Evolutionary conservation across 2,888 invertebrate species (phyloP).

Genomic region (Lasioglossum zephyrum): DNA sequence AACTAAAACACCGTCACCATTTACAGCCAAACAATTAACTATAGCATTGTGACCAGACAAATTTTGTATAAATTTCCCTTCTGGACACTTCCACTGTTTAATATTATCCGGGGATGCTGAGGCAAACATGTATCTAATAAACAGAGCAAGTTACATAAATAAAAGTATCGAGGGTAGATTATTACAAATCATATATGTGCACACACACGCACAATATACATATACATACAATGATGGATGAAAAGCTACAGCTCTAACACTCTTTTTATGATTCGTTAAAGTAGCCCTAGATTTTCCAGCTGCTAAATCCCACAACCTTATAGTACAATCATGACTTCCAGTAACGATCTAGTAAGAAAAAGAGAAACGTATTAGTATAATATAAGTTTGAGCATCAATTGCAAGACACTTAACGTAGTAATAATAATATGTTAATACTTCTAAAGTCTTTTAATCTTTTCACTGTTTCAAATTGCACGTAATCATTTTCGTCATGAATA

Average conservation of each 20-base stretch:
- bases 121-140: slow-evolving; percentile 92
- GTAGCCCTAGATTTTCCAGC: slow-evolving; percentile 97
- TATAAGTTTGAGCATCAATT: background rate
- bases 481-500: too few relatives aligned
- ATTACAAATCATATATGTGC: background rate
- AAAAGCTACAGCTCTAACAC: slow-evolving; percentile 90
- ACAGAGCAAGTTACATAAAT: slow-evolving; percentile 1
- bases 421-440: too few relatives aligned
- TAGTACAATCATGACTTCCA: slow-evolving; percentile 97
- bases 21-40: slow-evolving; percentile 97
- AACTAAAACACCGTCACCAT: slow-evolving; percentile 97
- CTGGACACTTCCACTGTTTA: slow-evolving; percentile 99
- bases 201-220: background rate
- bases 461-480: too few relatives aligned
- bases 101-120: slow-evolving; percentile 94
- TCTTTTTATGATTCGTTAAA: slow-evolving; percentile 99
- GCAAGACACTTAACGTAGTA: too few relatives aligned
- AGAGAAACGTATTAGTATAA: background rate
- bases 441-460: too few relatives aligned
- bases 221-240: slow-evolving; percentile 79
- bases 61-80: slow-evolving; percentile 98
- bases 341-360: slow-evolving; percentile 89
- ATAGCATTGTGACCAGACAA: slow-evolving; percentile 98
- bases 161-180: background rate
- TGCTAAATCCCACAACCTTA: slow-evolving; percentile 95